These are phyloP conservation scores for Camptogramma bilineatum DNA, from an alignment of 2,888 invertebrate species.

Conservation along the genomic window DNA sequence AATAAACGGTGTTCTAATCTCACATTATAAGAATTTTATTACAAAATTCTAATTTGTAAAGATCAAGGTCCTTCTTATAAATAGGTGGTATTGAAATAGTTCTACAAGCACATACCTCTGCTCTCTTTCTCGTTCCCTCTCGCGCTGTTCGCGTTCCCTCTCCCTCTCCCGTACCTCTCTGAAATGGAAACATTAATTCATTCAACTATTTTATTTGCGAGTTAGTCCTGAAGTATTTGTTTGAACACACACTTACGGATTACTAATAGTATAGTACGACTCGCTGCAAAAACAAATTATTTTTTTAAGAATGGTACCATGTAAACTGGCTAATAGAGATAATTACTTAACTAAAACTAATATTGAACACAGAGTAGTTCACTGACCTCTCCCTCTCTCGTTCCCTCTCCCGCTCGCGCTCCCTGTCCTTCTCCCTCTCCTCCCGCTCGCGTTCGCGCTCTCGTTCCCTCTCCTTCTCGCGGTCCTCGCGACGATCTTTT, in stretches of 20 bases:
- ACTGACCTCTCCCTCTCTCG: constrained; percentile 48
- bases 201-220: neutral
- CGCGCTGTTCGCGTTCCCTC: constrained; percentile 65
- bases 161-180: constrained; percentile 64
- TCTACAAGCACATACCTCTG: constrained; percentile 33
- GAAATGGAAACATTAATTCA: constrained; percentile 28
- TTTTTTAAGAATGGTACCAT: neutral
- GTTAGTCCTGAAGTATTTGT: neutral
- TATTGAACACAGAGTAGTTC: neutral
- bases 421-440: constrained; percentile 66
- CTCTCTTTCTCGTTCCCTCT: constrained; percentile 74
- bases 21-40: no score
- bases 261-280: constrained; percentile 1
- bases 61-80: no score
- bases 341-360: no score
- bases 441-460: constrained; percentile 40
- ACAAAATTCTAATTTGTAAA: no score
- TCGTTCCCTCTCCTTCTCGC: constrained; percentile 44
- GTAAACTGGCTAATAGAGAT: no score
- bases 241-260: constrained; percentile 13
- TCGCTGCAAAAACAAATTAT: constrained; percentile 17
- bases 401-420: constrained; percentile 38
- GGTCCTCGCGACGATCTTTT: constrained; percentile 56
- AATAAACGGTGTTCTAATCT: no score
- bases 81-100: neutral